These are phyloP conservation scores for Nemurella pictetii DNA, from an alignment of 2,888 invertebrate genomes.

Conservation along the genomic window DNA sequence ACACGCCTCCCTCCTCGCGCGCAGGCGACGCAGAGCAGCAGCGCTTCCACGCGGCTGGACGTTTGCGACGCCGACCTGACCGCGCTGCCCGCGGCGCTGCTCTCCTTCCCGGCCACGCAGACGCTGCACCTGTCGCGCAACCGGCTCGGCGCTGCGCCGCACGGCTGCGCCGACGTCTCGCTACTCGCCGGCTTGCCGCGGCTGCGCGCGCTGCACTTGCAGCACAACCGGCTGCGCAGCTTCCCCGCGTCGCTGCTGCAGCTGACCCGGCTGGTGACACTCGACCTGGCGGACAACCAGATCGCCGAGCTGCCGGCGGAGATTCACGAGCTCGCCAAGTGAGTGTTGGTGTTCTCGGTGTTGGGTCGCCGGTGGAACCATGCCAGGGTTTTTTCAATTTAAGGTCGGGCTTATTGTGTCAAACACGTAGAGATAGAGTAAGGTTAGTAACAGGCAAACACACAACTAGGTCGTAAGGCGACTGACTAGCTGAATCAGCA, in stretches of 20 bases:
- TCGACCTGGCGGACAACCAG: constrained; percentile 71
- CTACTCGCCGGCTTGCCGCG: constrained; percentile 40
- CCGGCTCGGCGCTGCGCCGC: constrained; percentile 48
- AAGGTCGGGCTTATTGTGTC: too few relatives aligned
- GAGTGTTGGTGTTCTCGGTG: constrained; percentile 52
- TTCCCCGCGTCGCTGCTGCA: constrained; percentile 65
- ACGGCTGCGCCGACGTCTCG: constrained; percentile 37
- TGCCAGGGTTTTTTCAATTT: too few relatives aligned
- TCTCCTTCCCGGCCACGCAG: constrained; percentile 49
- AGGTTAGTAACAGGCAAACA: too few relatives aligned
- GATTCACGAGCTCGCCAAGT: constrained; percentile 62
- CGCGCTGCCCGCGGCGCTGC: constrained; percentile 49
- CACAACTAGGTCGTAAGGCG: too few relatives aligned
- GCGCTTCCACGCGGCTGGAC: constrained; percentile 50
- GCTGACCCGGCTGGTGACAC: constrained; percentile 62
- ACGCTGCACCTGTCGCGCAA: constrained; percentile 52
- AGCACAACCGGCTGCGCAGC: constrained; percentile 60
- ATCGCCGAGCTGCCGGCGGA: constrained; percentile 66
- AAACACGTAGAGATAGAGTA: too few relatives aligned
- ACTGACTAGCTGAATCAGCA: too few relatives aligned
- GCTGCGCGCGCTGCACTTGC: constrained; percentile 45
- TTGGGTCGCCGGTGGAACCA: too few relatives aligned
- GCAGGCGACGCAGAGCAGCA: constrained; percentile 46
- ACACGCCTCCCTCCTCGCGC: not conserved
- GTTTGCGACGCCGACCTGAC: constrained; percentile 52